Conservation (phyloP, 2,888 invertebrate species). For the Pyralis farinalis region DNA sequence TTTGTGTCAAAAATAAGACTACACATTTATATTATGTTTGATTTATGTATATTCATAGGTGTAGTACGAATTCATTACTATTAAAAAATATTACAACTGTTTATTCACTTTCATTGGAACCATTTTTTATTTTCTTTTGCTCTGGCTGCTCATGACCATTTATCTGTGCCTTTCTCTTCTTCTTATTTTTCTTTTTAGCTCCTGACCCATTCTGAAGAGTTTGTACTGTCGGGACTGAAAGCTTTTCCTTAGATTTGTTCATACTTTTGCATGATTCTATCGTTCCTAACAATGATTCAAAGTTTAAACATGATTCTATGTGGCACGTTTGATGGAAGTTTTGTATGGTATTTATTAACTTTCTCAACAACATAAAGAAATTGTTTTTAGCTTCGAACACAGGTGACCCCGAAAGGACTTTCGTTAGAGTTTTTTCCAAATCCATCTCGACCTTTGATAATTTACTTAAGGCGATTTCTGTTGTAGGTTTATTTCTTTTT, state of each 20-base stretch:
- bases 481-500: conserved; percentile 61
- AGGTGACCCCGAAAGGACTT: conserved; percentile 52
- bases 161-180: conserved; percentile 48
- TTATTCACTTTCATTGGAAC: conserved; percentile 35
- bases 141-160: conserved; percentile 48
- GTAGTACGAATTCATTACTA: no score
- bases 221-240: conserved; percentile 23
- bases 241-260: conserved; percentile 37
- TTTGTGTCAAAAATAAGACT: no score
- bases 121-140: conserved; percentile 43
- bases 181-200: conserved; percentile 46
- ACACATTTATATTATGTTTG: no score
- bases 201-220: conserved; percentile 32
- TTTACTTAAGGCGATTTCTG: conserved; percentile 45
- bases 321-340: conserved; percentile 61
- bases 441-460: conserved; percentile 64
- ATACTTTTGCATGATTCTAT: conserved; percentile 45
- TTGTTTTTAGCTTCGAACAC: conserved; percentile 77
- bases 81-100: no score
- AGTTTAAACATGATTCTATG: conserved; percentile 49
- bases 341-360: conserved; percentile 75
- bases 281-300: conserved; percentile 41
- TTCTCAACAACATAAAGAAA: conserved; percentile 77
- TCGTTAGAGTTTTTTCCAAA: conserved; percentile 61
- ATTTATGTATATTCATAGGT: no score